Conservation (phyloP, 2,797 vertebrate species). For the Adelosebastes latens region DNA sequence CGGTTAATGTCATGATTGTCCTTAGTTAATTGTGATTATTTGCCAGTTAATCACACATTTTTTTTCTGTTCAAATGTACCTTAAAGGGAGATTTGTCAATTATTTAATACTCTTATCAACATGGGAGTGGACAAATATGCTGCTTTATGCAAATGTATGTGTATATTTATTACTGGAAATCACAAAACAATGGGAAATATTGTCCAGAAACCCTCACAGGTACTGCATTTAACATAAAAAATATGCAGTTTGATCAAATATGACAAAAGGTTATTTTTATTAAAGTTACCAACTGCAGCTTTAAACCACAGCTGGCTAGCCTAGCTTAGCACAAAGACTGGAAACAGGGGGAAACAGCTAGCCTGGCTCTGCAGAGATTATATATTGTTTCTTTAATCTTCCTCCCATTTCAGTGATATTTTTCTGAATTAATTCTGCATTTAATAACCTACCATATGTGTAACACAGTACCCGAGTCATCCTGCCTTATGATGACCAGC, state of each 20-base stretch:
- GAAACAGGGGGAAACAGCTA: background rate
- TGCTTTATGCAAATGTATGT: too few relatives aligned
- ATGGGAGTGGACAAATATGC: too few relatives aligned
- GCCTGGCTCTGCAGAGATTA: background rate
- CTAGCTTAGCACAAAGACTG: too few relatives aligned
- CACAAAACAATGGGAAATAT: too few relatives aligned
- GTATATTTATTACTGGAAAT: rapidly evolving
- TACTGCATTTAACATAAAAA: too few relatives aligned
- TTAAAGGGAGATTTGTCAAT: too few relatives aligned
- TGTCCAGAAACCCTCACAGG: too few relatives aligned
- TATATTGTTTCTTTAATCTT: background rate
- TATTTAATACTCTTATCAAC: too few relatives aligned
- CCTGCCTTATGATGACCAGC: background rate
- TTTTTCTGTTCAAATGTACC: too few relatives aligned
- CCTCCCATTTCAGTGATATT: background rate
- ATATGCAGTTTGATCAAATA: background rate
- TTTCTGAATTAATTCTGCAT: background rate
- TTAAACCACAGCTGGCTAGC: background rate
- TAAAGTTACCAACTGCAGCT: background rate
- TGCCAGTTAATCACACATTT: too few relatives aligned
- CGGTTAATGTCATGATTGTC: too few relatives aligned
- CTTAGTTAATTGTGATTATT: too few relatives aligned
- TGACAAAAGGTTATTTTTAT: background rate
- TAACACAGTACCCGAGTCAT: background rate
- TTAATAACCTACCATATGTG: background rate